Evolutionary conservation across 1,140 invertebrate species (phyloP).

Genomic region (Pachypeltis micranthus): DNA sequence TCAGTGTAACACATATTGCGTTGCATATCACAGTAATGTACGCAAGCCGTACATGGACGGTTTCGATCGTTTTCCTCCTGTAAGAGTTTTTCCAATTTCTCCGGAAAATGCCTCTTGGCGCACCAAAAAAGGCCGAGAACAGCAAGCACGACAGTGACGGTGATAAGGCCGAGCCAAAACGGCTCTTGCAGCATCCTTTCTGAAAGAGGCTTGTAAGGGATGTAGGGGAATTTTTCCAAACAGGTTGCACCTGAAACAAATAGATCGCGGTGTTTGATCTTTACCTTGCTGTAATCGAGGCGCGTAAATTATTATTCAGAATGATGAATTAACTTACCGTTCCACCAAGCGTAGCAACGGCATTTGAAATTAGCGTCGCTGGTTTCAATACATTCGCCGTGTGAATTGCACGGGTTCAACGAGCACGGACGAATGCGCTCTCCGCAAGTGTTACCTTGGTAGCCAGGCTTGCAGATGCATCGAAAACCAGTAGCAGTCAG

Average conservation of each 20-base stretch:
- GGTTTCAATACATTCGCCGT: slow-evolving; percentile 51
- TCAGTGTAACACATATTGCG: no score
- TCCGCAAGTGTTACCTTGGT: slow-evolving; percentile 50
- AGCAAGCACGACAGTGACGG: slow-evolving; percentile 58
- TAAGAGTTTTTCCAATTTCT: slow-evolving; percentile 69
- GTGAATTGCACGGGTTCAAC: slow-evolving; percentile 52
- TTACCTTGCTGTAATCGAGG: not conserved
- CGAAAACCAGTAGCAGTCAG: slow-evolving; percentile 40
- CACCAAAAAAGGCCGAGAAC: slow-evolving; percentile 65
- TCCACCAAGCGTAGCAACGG: slow-evolving; percentile 58
- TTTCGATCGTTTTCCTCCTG: slow-evolving; percentile 61
- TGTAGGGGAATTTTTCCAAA: slow-evolving; percentile 47
- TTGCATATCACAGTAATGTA: no score
- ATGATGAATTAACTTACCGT: slow-evolving; percentile 37
- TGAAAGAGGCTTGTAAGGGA: slow-evolving; percentile 54
- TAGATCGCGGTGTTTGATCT: not conserved
- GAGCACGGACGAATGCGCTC: slow-evolving; percentile 52
- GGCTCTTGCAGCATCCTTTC: slow-evolving; percentile 68
- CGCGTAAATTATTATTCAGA: no score
- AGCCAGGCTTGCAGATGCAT: slow-evolving; percentile 50
- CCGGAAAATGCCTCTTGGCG: slow-evolving; percentile 65
- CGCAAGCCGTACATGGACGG: slow-evolving; percentile 35
- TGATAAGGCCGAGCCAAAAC: slow-evolving; percentile 69
- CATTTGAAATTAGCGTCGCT: slow-evolving; percentile 50
- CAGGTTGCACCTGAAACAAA: slow-evolving; percentile 38